phyloP scores from a whole-genome alignment of 2,888 invertebrate genomes.

The Druceiella hillmani region DNA sequence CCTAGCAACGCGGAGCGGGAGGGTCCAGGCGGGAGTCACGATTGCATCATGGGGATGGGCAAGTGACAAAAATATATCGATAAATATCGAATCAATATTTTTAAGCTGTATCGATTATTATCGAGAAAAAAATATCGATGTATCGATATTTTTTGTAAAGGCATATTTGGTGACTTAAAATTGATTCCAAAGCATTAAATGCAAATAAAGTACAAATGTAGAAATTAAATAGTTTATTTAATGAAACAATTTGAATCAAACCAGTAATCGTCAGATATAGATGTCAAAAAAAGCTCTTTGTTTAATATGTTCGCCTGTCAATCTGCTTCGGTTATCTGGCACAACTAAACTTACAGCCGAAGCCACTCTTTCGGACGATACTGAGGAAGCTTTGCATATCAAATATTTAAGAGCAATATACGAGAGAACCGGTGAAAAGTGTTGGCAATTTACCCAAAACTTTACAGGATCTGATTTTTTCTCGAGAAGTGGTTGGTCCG shows the following conservation, averaged over 20 bases:
- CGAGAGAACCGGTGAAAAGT: conserved; percentile 27
- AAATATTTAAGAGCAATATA: conserved; percentile 26
- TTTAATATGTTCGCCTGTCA: conserved; percentile 26
- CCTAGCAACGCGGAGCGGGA: too few relatives aligned
- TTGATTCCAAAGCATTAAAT: too few relatives aligned
- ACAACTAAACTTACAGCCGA: conserved; percentile 24
- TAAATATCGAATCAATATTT: too few relatives aligned
- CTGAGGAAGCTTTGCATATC: conserved; percentile 21
- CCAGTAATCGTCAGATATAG: conserved; percentile 29
- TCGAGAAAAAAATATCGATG: too few relatives aligned
- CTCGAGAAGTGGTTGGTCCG: conserved; percentile 21
- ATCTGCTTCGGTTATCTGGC: conserved; percentile 26
- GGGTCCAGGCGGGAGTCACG: too few relatives aligned
- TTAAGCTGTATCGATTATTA: too few relatives aligned
- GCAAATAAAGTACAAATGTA: too few relatives aligned
- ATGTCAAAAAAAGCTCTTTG: conserved; percentile 23
- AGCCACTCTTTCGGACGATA: conserved; percentile 22
- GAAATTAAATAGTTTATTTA: too few relatives aligned
- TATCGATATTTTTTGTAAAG: too few relatives aligned
- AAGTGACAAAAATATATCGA: too few relatives aligned
- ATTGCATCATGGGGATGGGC: too few relatives aligned
- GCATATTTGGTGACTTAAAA: too few relatives aligned
- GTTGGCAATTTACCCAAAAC: conserved; percentile 19
- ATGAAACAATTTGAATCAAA: conserved; percentile 23
- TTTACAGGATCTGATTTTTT: conserved; percentile 21